Conservation (phyloP, 2,888 invertebrate genomes). For the Mantis religiosa region DNA sequence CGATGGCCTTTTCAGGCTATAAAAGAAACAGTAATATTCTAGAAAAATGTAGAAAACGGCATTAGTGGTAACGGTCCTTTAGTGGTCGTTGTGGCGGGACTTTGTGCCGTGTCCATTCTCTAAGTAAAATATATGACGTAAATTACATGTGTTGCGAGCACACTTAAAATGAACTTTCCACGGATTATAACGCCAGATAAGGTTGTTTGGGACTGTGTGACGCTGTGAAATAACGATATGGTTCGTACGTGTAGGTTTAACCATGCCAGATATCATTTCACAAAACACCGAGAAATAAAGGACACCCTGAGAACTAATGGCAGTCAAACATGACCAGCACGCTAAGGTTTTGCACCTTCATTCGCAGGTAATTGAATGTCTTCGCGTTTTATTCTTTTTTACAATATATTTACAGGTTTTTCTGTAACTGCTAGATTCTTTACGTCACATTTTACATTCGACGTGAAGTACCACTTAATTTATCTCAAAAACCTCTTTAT, state of each 20-base stretch:
- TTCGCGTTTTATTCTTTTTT: too few relatives aligned
- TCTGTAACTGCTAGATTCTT: too few relatives aligned
- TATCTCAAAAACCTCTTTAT: too few relatives aligned
- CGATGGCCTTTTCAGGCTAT: neutral
- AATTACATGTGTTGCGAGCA: neutral
- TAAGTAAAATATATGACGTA: neutral
- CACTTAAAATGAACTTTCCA: neutral
- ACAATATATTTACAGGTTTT: too few relatives aligned
- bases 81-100: neutral
- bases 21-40: neutral
- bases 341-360: neutral
- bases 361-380: neutral
- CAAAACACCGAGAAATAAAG: neutral
- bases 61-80: neutral
- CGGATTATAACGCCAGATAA: neutral
- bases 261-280: neutral
- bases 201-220: neutral
- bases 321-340: neutral
- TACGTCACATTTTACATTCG: too few relatives aligned
- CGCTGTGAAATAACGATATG: neutral
- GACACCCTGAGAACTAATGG: neutral
- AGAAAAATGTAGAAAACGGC: neutral
- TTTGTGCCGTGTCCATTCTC: neutral
- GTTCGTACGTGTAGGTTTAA: neutral
- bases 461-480: too few relatives aligned